phyloP scores from a whole-genome alignment of 2,888 invertebrate species.

The Alloscopus bannaensis region DNA sequence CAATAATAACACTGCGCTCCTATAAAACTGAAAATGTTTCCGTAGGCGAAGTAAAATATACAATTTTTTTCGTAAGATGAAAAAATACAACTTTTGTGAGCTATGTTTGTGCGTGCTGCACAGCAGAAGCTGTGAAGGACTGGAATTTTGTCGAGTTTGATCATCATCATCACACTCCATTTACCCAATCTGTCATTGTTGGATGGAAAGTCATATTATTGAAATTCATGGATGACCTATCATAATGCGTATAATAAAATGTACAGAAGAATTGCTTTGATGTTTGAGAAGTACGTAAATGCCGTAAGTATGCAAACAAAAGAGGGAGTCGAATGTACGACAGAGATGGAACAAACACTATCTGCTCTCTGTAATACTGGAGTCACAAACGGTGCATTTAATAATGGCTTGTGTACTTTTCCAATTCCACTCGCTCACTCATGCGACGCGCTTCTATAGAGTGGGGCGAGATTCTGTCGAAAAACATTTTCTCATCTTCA shows the following conservation, averaged over 20 bases:
- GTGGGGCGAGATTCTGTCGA: slow-evolving; percentile 20
- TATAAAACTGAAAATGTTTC: too few relatives aligned
- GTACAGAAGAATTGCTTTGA: slow-evolving; percentile 16
- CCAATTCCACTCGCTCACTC: neutral
- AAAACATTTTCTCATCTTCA: slow-evolving; percentile 33
- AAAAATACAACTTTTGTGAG: too few relatives aligned
- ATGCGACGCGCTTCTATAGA: too few relatives aligned
- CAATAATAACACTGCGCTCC: too few relatives aligned
- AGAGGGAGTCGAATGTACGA: neutral
- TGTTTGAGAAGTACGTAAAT: neutral
- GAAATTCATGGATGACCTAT: slow-evolving; percentile 47
- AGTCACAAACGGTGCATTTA: too few relatives aligned
- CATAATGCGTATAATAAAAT: slow-evolving; percentile 20
- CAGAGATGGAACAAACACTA: slow-evolving; percentile 29
- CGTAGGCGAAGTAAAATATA: too few relatives aligned
- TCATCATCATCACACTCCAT: slow-evolving; percentile 40
- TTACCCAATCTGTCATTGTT: slow-evolving; percentile 33
- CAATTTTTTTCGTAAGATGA: too few relatives aligned
- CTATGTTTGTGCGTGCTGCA: too few relatives aligned
- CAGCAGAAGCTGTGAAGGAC: neutral
- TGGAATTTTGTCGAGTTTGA: neutral
- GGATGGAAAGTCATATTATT: slow-evolving; percentile 34
- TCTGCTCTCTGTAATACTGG: too few relatives aligned
- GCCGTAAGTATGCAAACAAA: slow-evolving; percentile 1
- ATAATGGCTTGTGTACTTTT: too few relatives aligned